Percentiles rank a stretch among this genome's conserved stretches.
These are phyloP conservation scores for Capitulum mitella DNA, from an alignment of 2,888 invertebrate genomes.

Conservation along the genomic window DNA sequence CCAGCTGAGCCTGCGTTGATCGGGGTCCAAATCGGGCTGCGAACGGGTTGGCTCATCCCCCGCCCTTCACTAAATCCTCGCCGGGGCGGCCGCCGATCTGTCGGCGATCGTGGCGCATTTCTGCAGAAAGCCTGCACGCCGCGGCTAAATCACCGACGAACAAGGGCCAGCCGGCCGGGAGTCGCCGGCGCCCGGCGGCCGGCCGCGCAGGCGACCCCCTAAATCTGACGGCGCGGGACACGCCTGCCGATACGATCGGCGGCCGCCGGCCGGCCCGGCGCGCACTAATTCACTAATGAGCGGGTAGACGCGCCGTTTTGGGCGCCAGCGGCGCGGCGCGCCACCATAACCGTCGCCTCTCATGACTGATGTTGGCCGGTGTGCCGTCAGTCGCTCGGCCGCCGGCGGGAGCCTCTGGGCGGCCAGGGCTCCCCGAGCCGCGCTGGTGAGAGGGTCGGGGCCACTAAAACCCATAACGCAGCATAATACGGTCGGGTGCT, in stretches of 20 bases:
- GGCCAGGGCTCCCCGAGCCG: neutral
- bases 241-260: neutral
- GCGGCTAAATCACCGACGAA: neutral
- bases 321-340: neutral
- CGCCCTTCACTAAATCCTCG: neutral
- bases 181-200: neutral
- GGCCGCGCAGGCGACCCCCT: too few relatives aligned
- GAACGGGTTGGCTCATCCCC: neutral
- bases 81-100: neutral
- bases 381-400: neutral
- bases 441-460: neutral
- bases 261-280: neutral
- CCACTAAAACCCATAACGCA: neutral
- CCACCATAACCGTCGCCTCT: neutral
- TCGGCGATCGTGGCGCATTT: neutral
- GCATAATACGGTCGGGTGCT: neutral
- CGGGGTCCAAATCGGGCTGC: neutral
- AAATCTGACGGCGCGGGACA: too few relatives aligned
- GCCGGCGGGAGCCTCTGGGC: neutral
- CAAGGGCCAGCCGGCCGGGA: neutral
- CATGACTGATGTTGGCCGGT: neutral
- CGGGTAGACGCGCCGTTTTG: neutral
- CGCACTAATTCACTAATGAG: slow-evolving; percentile 21
- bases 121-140: neutral
- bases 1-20: neutral